Conservation (phyloP, 2,797 vertebrate species). For the Euthynnus affinis region DNA sequence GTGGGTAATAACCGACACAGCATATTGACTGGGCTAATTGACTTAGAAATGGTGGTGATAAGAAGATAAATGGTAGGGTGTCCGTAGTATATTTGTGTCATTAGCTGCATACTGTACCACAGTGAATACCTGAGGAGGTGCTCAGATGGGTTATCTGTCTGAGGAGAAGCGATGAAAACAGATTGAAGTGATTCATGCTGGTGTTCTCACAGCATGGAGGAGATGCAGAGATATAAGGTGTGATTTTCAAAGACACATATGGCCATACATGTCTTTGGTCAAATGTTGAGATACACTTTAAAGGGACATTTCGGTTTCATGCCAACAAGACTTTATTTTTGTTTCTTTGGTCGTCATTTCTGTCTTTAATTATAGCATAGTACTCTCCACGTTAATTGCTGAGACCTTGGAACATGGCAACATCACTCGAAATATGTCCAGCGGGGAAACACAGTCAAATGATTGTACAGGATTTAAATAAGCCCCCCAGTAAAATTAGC, state of each 20-base stretch:
- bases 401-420: not conserved
- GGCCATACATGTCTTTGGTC: not conserved
- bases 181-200: constrained; percentile 54
- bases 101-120: constrained; percentile 55
- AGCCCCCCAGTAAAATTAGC: not conserved
- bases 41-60: constrained; percentile 63
- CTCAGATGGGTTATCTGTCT: constrained; percentile 56
- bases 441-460: not conserved
- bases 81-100: constrained; percentile 57
- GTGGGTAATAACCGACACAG: constrained; percentile 69
- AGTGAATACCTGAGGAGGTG: constrained; percentile 54
- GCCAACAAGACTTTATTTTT: not conserved
- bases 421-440: not conserved
- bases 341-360: not conserved
- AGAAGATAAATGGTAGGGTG: constrained; percentile 62
- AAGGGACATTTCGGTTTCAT: not conserved
- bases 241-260: constrained; percentile 26
- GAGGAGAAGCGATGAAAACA: constrained; percentile 58
- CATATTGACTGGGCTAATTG: constrained; percentile 76
- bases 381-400: not conserved
- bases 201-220: constrained; percentile 9
- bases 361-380: not conserved
- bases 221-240: constrained; percentile 4
- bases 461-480: not conserved
- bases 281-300: constrained; percentile 10